Evolutionary conservation across 2,797 vertebrate species (phyloP).

Genomic region (Coracias cyanogaster): DNA sequence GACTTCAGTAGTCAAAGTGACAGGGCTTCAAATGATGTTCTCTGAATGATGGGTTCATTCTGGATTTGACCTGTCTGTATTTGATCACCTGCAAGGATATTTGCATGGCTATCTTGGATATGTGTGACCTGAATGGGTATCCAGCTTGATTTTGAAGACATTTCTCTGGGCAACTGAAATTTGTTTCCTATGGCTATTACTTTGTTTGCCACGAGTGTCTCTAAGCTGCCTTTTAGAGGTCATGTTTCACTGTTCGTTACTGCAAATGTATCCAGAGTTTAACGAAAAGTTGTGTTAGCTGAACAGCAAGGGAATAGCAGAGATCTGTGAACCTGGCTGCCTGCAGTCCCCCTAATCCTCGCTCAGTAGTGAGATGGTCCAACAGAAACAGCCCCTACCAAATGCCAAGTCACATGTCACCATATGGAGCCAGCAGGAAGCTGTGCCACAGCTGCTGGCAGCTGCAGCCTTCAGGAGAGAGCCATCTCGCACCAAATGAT

Average conservation of each 20-base stretch:
- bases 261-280: neutral
- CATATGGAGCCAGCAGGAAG: neutral
- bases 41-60: neutral
- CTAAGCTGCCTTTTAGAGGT: neutral
- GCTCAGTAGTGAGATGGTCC: neutral
- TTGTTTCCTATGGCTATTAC: neutral
- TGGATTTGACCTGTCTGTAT: neutral
- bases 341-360: neutral
- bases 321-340: neutral
- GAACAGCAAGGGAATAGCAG: neutral
- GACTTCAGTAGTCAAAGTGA: neutral
- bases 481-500: neutral
- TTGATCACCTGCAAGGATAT: neutral
- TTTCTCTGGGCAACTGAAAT: neutral
- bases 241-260: neutral
- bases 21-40: neutral
- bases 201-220: neutral
- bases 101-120: neutral
- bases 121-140: neutral
- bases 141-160: neutral
- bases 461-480: neutral
- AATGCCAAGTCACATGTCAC: accelerated
- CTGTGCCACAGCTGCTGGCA: neutral
- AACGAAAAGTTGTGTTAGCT: neutral
- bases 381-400: neutral